Evolutionary conservation across 2,888 invertebrate species (phyloP), one percentile per base, ranked within the genome.

Genomic region (Chrysolina haemoptera): DNA sequence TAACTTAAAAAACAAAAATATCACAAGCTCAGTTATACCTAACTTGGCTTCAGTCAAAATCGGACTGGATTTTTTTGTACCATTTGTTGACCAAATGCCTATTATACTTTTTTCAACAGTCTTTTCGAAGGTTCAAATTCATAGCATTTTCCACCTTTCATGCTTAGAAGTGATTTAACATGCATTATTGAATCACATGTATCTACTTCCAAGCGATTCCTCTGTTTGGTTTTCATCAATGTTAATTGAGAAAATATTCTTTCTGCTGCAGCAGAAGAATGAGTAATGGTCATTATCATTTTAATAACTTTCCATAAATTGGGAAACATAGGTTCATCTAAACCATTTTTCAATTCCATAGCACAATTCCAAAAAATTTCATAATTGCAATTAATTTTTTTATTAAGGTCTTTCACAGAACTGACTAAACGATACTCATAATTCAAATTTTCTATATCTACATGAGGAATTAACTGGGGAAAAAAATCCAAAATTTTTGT

Each of bases 311-410:
- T 1, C 16, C 3, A 40, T 14, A 62, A 62, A 62, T 62, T 62
- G 11, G 62, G 35, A 27, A 62, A 62, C 40, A 35, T 27, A 40
- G n/a, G 14, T 62, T 62, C n/a, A 62, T 62, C 16, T 27, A 62
- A 40, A 40, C 35, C 62, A 62, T 16, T 40, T 35, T 62, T 62
- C 10, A 40, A 35, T 14, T 27, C 9, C 40, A 40, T 63, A 1
- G 43, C 41, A 16, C n/a, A 16, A 41, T 41, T 20, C 63, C 63
- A 63, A 43, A 63, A 63, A 16, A 41, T 41, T 63, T 63, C 63
- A 4, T 41, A 63, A 8, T 63, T 43, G 10, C 41, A n/a, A 1
- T 48, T 14, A 3, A 48, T 18, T 8, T 12, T 63, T 16, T 20
- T 63, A 12, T 63, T 16, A 16, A 63, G 43, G 3, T 63, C 63